Evolutionary conservation across 2,113 vertebrate species (phyloP).

Genomic region (Argyrosomus japonicus): DNA sequence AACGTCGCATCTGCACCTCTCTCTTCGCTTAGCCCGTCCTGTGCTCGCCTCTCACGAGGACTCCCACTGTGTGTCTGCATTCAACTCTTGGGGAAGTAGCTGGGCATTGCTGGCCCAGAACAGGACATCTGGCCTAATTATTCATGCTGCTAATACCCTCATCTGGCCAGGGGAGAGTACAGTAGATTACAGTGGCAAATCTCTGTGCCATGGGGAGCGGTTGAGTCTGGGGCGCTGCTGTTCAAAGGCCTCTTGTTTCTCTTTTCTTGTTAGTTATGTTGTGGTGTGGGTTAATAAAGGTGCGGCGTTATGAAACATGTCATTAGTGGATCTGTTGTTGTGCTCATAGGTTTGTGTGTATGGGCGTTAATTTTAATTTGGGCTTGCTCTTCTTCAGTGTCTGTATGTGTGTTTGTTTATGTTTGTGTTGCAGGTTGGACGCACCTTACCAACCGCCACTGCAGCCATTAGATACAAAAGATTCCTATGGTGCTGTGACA

Average conservation of each 20-base stretch:
- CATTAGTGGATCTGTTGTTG: slow-evolving; percentile 35
- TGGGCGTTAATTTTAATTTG: slow-evolving; percentile 24
- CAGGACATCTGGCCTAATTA: slow-evolving; percentile 72
- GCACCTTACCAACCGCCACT: slow-evolving; percentile 7
- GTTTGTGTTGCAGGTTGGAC: not conserved
- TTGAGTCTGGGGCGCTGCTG: slow-evolving; percentile 19
- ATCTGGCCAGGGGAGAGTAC: slow-evolving; percentile 36
- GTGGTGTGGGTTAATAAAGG: slow-evolving; percentile 49
- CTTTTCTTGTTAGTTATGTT: slow-evolving; percentile 21
- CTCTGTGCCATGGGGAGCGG: slow-evolving; percentile 16
- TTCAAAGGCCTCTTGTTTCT: slow-evolving; percentile 22
- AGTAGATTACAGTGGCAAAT: slow-evolving; percentile 44
- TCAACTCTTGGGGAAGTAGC: slow-evolving; percentile 34
- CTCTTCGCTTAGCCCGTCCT: not conserved
- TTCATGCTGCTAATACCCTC: slow-evolving; percentile 62
- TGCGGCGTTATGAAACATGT: slow-evolving; percentile 50
- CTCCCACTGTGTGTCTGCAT: slow-evolving; percentile 12
- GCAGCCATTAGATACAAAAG: not conserved
- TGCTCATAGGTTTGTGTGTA: slow-evolving; percentile 38
- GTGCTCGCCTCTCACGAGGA: slow-evolving; percentile 22
- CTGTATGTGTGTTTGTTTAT: slow-evolving; percentile 8
- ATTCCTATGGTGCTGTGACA: not conserved
- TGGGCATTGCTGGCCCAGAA: slow-evolving; percentile 34
- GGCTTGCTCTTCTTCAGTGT: not conserved
- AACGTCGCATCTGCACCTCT: slow-evolving; percentile 17